Evolutionary conservation across 1,140 invertebrate genomes (phyloP).

Genomic region (Phocides pigmalion): DNA sequence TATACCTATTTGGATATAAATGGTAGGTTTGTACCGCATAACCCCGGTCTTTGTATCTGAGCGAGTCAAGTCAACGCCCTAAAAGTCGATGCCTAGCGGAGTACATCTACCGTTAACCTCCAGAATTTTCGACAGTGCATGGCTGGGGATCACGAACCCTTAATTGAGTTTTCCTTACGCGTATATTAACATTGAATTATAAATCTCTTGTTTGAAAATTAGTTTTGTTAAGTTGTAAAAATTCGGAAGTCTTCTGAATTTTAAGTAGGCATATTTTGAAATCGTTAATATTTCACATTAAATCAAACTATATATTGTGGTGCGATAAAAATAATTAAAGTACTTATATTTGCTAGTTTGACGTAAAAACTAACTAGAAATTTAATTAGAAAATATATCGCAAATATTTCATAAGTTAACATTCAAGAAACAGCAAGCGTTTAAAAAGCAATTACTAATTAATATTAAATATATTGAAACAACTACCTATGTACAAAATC

Average conservation of each 20-base stretch:
- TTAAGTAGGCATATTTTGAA: no score
- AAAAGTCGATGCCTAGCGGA: slow-evolving; percentile 16
- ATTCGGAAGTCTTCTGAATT: no score
- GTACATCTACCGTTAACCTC: slow-evolving; percentile 19
- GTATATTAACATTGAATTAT: background rate
- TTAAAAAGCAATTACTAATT: no score
- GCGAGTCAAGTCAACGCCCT: slow-evolving; percentile 22
- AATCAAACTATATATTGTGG: no score
- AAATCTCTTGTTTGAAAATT: background rate
- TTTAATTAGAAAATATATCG: no score
- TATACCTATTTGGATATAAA: slow-evolving; percentile 30
- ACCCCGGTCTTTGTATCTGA: slow-evolving; percentile 14
- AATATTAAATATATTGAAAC: no score
- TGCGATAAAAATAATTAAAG: no score
- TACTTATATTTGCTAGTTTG: no score
- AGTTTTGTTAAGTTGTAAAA: background rate
- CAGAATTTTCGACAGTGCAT: slow-evolving; percentile 4
- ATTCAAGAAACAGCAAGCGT: no score
- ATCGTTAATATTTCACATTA: no score
- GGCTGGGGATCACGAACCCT: slow-evolving; percentile 7
- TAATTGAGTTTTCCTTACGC: slow-evolving; percentile 13
- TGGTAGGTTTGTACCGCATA: slow-evolving; percentile 1
- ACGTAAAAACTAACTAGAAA: no score
- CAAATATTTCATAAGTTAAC: no score
- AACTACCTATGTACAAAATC: background rate